phyloP scores from a whole-genome alignment of 2,113 vertebrate species.

The Lepisosteus osseus region DNA sequence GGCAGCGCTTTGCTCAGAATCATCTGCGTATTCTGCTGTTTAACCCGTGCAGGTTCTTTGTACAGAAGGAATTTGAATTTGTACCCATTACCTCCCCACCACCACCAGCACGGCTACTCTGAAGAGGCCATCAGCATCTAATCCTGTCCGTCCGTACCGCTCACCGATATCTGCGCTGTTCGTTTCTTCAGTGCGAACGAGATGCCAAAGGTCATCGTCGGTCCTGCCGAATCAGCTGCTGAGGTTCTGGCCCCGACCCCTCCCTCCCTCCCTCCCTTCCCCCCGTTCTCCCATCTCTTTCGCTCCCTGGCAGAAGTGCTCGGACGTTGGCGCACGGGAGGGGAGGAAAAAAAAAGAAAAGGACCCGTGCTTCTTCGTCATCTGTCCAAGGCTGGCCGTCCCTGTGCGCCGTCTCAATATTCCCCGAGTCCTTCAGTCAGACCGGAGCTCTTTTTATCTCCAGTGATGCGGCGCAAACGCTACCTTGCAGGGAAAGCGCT shows the following conservation, averaged over 20 bases:
- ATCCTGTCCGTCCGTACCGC: not conserved
- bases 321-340: not conserved
- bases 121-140: not conserved
- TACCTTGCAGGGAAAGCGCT: conserved; percentile 33
- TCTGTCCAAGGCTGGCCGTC: not conserved
- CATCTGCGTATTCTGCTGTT: too few relatives aligned
- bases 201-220: conserved; percentile 29
- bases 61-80: too few relatives aligned
- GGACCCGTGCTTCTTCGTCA: not conserved
- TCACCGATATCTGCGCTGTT: not conserved
- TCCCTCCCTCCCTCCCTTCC: not conserved
- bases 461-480: conserved; percentile 48
- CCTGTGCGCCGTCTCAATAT: not conserved
- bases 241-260: not conserved
- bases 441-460: conserved; percentile 28
- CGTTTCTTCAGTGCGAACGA: conserved; percentile 2
- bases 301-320: conserved; percentile 22
- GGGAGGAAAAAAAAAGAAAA: not conserved
- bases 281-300: conserved; percentile 1
- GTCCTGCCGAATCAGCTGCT: conserved; percentile 20
- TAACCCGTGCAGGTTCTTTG: too few relatives aligned
- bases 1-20: too few relatives aligned
- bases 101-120: not conserved
- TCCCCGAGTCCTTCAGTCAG: not conserved
- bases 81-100: not conserved